Percentiles rank a stretch among this genome's conserved stretches.
phyloP scores from a whole-genome alignment of 2,888 invertebrate species.

The Gerris lacustris region DNA sequence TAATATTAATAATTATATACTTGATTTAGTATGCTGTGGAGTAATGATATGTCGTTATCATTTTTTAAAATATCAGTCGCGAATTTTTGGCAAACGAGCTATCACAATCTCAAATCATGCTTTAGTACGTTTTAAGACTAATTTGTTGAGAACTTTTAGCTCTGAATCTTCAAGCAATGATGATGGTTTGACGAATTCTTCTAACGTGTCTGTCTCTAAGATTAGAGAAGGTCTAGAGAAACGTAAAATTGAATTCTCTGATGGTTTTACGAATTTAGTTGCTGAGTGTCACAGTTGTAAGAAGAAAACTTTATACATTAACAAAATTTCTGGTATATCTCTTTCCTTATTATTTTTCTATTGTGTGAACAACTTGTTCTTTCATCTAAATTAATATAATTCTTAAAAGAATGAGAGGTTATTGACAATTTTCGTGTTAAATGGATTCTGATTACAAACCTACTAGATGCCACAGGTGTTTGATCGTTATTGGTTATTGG shows the following conservation, averaged over 20 bases:
- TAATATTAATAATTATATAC: neutral
- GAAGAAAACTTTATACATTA: conserved; percentile 21
- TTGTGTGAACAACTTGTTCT: too few relatives aligned
- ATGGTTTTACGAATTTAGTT: conserved; percentile 24
- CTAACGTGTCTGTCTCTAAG: conserved; percentile 18
- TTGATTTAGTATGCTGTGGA: neutral
- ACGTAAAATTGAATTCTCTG: conserved; percentile 21
- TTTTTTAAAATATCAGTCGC: neutral
- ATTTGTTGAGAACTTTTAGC: neutral
- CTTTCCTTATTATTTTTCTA: too few relatives aligned
- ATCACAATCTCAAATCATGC: neutral
- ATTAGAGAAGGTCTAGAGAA: conserved; percentile 20
- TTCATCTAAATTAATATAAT: too few relatives aligned
- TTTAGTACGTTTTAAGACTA: too few relatives aligned
- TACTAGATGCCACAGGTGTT: too few relatives aligned
- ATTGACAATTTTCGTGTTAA: too few relatives aligned
- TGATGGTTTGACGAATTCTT: neutral
- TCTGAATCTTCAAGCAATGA: neutral
- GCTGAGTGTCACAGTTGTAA: conserved; percentile 21
- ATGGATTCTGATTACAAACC: too few relatives aligned
- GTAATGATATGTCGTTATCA: neutral
- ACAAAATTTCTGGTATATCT: conserved; percentile 26
- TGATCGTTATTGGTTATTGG: too few relatives aligned
- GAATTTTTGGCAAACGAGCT: neutral
- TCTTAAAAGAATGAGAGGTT: too few relatives aligned